These are phyloP conservation scores for Cydia splendana DNA, from an alignment of 1,140 invertebrate genomes.

Conservation along the genomic window DNA sequence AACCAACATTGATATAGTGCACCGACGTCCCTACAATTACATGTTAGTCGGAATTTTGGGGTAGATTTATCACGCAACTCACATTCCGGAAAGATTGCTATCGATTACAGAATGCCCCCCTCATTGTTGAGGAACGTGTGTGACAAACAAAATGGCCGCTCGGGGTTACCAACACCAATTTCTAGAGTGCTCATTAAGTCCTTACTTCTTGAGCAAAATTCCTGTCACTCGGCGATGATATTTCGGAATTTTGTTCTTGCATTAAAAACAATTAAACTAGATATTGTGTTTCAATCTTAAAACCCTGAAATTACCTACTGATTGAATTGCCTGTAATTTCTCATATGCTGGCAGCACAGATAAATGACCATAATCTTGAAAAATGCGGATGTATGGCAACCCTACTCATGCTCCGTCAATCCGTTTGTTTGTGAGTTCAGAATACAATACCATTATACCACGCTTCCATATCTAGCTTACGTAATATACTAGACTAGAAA, in stretches of 20 bases:
- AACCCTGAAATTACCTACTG: background rate
- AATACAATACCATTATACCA: conserved; percentile 4
- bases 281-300: background rate
- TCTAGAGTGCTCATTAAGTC: background rate
- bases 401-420: background rate
- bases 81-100: conserved; percentile 24
- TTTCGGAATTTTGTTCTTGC: too few species aligned
- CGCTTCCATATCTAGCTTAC: background rate
- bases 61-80: conserved; percentile 28
- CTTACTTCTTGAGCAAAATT: too few species aligned
- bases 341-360: background rate
- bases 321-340: background rate
- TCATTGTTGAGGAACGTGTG: conserved; percentile 21
- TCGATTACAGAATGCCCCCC: conserved; percentile 20
- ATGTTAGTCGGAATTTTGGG: conserved; percentile 23
- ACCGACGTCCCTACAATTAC: conserved; percentile 22
- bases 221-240: background rate
- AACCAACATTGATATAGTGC: conserved; percentile 18
- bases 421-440: background rate
- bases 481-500: background rate
- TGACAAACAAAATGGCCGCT: conserved; percentile 25
- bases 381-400: background rate
- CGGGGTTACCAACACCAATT: background rate
- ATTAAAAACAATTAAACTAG: background rate
- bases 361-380: background rate